Conservation (phyloP, 2,888 invertebrate species). For the Cataglyphis livida region DNA sequence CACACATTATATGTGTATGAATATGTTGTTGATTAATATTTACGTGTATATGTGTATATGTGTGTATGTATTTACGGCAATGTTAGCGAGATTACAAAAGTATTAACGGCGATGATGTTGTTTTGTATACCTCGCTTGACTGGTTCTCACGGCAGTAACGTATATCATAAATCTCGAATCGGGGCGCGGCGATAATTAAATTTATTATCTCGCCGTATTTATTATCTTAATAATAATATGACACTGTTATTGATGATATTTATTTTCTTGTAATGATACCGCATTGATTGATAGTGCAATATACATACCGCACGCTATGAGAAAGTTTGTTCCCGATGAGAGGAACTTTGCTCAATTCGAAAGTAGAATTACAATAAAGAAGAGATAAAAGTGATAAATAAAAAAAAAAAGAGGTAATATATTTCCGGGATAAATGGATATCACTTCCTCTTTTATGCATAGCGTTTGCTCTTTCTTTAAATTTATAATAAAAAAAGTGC, state of each 20-base stretch:
- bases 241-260: not conserved
- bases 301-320: not conserved
- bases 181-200: constrained; percentile 14
- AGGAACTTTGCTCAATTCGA: not conserved
- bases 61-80: not conserved
- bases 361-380: not conserved
- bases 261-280: not conserved
- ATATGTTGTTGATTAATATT: not conserved
- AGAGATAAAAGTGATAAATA: not conserved
- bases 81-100: not conserved
- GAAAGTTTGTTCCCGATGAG: not conserved
- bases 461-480: not conserved
- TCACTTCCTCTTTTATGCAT: not conserved
- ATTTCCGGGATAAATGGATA: not conserved
- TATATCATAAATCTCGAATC: not conserved
- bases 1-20: no score
- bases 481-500: not conserved
- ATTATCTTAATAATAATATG: constrained; percentile 19
- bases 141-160: not conserved
- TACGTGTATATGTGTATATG: no score
- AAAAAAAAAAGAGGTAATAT: not conserved
- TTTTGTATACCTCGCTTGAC: not conserved
- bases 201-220: not conserved
- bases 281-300: not conserved
- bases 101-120: not conserved